Percentiles rank a stretch among this genome's conserved stretches.
phyloP scores from a whole-genome alignment of 2,888 invertebrate species.

The Leptinotarsa rubiginosa region DNA sequence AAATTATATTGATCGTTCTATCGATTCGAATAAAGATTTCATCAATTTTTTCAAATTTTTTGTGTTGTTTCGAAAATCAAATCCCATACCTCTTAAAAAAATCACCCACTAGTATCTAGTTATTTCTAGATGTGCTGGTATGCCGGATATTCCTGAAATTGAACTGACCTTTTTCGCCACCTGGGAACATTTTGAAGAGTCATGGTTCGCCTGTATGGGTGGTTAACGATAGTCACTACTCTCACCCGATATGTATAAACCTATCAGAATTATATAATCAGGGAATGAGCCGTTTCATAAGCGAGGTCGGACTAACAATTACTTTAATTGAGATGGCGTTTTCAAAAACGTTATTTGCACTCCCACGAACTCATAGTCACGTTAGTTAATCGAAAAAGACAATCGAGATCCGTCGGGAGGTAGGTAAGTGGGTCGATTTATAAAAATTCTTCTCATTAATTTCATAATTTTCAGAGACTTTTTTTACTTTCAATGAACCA shows the following conservation, averaged over 20 bases:
- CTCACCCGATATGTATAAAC: background rate
- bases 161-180: background rate
- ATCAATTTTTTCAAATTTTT: no score
- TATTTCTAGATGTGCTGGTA: background rate
- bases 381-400: slow-evolving; percentile 18
- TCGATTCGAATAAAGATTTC: no score
- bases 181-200: background rate
- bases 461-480: background rate
- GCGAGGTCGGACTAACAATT: slow-evolving; percentile 9
- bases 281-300: slow-evolving; percentile 7
- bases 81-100: no score
- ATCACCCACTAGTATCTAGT: no score
- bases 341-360: slow-evolving; percentile 9
- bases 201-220: background rate
- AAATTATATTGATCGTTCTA: no score
- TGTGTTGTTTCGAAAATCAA: no score
- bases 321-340: slow-evolving; percentile 1
- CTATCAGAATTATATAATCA: slow-evolving; percentile 11
- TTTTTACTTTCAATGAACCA: background rate
- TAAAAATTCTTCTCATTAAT: background rate
- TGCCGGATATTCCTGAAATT: background rate
- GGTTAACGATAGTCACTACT: background rate
- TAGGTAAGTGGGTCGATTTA: slow-evolving; percentile 16
- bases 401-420: slow-evolving; percentile 12
- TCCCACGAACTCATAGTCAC: slow-evolving; percentile 12